A percentile compares a stretch with the other conserved stretches of the same genome.
Conservation (phyloP, 2,888 invertebrate species). For the Chromoteleia sp. region DNA sequence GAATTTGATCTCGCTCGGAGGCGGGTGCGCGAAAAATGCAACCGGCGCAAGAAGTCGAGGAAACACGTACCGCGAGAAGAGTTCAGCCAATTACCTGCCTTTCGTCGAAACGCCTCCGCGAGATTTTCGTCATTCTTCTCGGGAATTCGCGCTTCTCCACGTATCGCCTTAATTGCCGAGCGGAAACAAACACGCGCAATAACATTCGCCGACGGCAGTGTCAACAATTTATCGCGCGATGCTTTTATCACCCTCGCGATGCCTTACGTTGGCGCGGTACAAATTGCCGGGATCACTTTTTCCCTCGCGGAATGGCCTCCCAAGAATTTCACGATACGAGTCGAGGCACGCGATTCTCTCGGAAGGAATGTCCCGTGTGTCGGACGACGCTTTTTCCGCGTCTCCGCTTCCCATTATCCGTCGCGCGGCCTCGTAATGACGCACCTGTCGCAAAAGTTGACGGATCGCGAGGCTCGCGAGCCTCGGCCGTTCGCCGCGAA, state of each 20-base stretch:
- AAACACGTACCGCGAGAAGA: conserved; percentile 28
- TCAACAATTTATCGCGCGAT: conserved; percentile 18
- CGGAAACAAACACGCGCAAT: too few species aligned
- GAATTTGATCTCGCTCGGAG: conserved; percentile 28
- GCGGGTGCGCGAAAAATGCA: conserved; percentile 17
- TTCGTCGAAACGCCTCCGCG: not conserved
- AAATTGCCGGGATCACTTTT: conserved; percentile 49
- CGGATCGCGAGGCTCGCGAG: conserved; percentile 23
- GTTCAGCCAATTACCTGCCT: conserved; percentile 25
- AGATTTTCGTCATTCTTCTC: conserved; percentile 1
- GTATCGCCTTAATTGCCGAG: not conserved
- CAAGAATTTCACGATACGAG: conserved; percentile 41
- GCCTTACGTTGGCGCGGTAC: conserved; percentile 30
- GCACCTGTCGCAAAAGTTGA: not conserved
- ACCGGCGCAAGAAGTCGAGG: conserved; percentile 8
- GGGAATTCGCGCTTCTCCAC: conserved; percentile 1
- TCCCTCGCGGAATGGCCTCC: conserved; percentile 28
- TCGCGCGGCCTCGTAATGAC: too few species aligned
- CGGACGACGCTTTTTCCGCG: not conserved
- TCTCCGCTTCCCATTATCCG: conserved; percentile 3
- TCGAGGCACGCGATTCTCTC: conserved; percentile 33
- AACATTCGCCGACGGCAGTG: too few species aligned
- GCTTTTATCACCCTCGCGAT: conserved; percentile 16
- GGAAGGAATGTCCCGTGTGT: conserved; percentile 33
- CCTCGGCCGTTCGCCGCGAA: too few species aligned